Evolutionary conservation across 2,113 vertebrate species (phyloP).

Genomic region (Brachypteracias leptosomus): DNA sequence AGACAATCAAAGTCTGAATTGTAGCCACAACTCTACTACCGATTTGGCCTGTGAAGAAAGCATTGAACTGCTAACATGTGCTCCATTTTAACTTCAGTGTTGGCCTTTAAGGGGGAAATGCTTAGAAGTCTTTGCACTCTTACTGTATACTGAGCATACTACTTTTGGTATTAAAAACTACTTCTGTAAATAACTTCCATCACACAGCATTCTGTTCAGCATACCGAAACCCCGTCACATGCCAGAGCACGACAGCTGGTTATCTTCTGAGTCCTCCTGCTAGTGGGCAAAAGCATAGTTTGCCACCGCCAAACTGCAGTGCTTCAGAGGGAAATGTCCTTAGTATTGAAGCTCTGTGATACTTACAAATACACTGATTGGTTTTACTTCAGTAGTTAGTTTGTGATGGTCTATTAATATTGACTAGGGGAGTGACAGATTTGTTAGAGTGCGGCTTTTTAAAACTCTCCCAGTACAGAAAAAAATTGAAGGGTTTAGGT

Average conservation of each 20-base stretch:
- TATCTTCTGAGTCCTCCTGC: conserved; percentile 1
- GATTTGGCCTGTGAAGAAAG: conserved; percentile 66
- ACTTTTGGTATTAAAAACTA: conserved; percentile 53
- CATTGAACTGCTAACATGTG: conserved; percentile 51
- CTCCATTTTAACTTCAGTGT: conserved; percentile 39
- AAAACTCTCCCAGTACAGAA: background rate
- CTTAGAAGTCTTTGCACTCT: conserved; percentile 45
- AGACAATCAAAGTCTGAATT: conserved; percentile 70
- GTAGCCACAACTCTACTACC: conserved; percentile 65
- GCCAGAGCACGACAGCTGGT: conserved; percentile 54
- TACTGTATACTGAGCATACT: conserved; percentile 53
- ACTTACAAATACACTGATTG: background rate
- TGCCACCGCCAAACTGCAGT: conserved; percentile 40
- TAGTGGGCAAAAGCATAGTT: background rate
- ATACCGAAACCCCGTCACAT: conserved; percentile 21
- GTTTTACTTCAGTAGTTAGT: conserved; percentile 4
- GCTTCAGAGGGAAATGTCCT: conserved; percentile 37
- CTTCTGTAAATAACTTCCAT: conserved; percentile 54
- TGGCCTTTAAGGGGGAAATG: conserved; percentile 49
- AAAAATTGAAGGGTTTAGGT: background rate
- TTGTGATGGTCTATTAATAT: background rate
- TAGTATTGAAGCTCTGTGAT: background rate
- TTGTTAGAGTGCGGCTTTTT: background rate
- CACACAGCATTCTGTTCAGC: conserved; percentile 55
- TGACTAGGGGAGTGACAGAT: background rate